Evolutionary conservation across 2,888 invertebrate genomes (phyloP), one percentile per base, ranked within the genome.

Genomic region (Cinara cedri): DNA sequence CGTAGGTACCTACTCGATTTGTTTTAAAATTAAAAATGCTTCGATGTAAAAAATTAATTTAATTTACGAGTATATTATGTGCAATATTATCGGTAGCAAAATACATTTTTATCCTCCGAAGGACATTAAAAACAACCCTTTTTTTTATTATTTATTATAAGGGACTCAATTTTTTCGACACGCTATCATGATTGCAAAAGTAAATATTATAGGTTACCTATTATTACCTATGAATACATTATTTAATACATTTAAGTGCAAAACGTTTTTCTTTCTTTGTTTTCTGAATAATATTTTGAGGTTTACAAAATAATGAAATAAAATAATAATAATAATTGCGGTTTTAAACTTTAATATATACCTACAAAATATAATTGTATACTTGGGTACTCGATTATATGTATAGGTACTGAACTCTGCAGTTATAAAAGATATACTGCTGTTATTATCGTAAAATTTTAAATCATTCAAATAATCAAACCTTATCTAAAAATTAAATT

Each of bases 51-150:
- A 19, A 2, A 26, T 34, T 54, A 19, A 54, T 54, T 14, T n/a
- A n/a, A n/a, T n/a, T n/a, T n/a, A n/a, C n/a, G n/a, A n/a, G n/a
- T n/a, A 14, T 21, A 44, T 26, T 14, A 9, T 10, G 21, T 46
- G n/a, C n/a, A 71, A 44, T 16, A 44, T n/a, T n/a, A 21, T n/a
- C 42, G 9, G 42, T 1, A 71, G n/a, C 3, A 16, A n/a, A 46
- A n/a, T 57, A 21, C 13, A n/a, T 44, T 46, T n/a, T 46, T 60
- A 44, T 71, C 14, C 60, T n/a, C n/a, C 19, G 16, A 19, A 14
- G 19, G 46, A 60, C 46, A 72, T 72, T 71, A 42, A 55, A 71
- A 71, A 19, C 26, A 57, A 26, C 57, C 54, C 42, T 71, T 55
- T 42, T 24, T 44, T 72, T 4, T 34, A 34, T 34, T 34, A 34